Conservation (phyloP, 2,113 vertebrate species). For the Anhinga anhinga region DNA sequence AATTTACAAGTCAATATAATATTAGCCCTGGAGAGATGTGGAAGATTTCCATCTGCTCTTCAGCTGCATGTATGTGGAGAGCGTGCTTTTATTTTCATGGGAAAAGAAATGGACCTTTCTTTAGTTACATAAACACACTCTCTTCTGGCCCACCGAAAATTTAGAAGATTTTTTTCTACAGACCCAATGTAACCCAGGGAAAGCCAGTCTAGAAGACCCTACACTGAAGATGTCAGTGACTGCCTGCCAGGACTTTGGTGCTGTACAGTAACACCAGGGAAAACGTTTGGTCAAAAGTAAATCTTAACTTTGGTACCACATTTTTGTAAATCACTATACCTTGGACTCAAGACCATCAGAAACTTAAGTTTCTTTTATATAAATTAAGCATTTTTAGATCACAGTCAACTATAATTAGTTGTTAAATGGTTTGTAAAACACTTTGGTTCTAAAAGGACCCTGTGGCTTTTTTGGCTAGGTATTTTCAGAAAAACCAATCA, state of each 20-base stretch:
- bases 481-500: neutral
- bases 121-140: neutral
- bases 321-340: neutral
- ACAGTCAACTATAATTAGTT: neutral
- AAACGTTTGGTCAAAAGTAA: neutral
- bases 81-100: neutral
- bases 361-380: neutral
- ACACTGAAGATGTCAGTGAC: neutral
- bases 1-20: neutral
- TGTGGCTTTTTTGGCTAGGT: neutral
- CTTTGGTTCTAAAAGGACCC: neutral
- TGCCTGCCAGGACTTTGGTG: neutral
- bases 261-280: neutral
- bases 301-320: neutral
- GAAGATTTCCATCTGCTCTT: neutral
- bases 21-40: neutral
- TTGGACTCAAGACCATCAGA: neutral
- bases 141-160: neutral
- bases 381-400: neutral
- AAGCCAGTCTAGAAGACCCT: neutral
- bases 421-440: neutral
- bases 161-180: neutral
- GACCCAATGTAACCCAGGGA: neutral
- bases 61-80: neutral
- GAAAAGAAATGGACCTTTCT: neutral